Evolutionary conservation across 2,797 vertebrate species (phyloP).

Genomic region (Zenarchopterus dispar): DNA sequence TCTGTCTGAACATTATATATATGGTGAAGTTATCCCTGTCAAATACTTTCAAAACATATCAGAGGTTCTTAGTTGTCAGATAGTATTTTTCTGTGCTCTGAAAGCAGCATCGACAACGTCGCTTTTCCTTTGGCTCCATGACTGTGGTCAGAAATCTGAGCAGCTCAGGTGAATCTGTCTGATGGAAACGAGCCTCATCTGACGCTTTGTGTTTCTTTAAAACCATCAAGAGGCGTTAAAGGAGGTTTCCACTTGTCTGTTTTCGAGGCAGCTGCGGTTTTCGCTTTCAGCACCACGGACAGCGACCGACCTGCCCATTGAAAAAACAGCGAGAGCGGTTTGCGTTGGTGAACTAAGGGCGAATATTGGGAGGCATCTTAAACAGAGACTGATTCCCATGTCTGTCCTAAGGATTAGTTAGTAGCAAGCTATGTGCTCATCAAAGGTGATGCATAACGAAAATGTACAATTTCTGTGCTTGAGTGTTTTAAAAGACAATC

Average conservation of each 20-base stretch:
- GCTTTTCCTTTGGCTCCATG: conserved; percentile 12
- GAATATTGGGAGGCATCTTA: too few relatives aligned
- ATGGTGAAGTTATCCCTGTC: neutral
- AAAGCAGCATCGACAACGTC: conserved; percentile 56
- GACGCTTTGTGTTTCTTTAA: neutral
- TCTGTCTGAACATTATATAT: neutral
- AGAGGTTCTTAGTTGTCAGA: neutral
- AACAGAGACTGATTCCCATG: too few relatives aligned
- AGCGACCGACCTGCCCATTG: conserved; percentile 21
- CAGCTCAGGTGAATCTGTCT: neutral
- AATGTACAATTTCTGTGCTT: too few relatives aligned
- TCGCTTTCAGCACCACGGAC: conserved; percentile 42
- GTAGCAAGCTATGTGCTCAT: too few relatives aligned
- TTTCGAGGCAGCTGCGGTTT: conserved; percentile 23
- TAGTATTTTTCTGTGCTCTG: conserved; percentile 1
- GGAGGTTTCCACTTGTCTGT: conserved; percentile 4
- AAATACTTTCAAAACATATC: neutral
- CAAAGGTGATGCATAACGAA: too few relatives aligned
- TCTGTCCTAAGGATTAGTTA: too few relatives aligned
- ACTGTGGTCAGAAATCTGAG: neutral
- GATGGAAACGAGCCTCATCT: neutral
- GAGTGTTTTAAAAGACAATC: too few relatives aligned
- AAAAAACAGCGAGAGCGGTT: neutral
- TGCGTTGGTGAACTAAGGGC: too few relatives aligned
- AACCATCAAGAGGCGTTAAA: neutral